phyloP scores from a whole-genome alignment of 1,140 invertebrate genomes.

The Drosophila lowei region DNA sequence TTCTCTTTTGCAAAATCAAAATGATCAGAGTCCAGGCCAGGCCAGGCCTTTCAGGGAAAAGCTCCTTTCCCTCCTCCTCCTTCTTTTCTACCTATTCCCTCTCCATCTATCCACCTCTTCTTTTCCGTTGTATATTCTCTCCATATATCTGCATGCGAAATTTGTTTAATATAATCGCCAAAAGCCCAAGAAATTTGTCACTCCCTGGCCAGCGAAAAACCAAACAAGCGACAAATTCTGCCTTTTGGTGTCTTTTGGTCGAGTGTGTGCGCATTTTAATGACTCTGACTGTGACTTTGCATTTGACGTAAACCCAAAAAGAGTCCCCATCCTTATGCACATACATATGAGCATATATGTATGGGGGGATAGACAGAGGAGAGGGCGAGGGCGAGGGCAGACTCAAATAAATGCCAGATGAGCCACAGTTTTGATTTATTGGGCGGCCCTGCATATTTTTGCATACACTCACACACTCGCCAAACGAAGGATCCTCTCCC shows the following conservation, averaged over 20 bases:
- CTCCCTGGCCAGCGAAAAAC: slow-evolving; percentile 4
- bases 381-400: slow-evolving; percentile 3
- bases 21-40: background rate
- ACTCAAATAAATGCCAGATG: slow-evolving; percentile 48
- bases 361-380: background rate
- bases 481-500: slow-evolving; percentile 1
- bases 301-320: slow-evolving; percentile 11
- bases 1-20: slow-evolving; percentile 28
- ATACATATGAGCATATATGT: slow-evolving; percentile 5
- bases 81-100: too few species aligned
- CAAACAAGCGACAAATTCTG: slow-evolving; percentile 44
- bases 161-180: slow-evolving; percentile 26
- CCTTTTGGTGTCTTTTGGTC: background rate
- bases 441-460: slow-evolving; percentile 45
- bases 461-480: slow-evolving; percentile 13
- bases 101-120: too few species aligned
- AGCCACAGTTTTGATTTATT: slow-evolving; percentile 55
- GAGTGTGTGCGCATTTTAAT: slow-evolving; percentile 38
- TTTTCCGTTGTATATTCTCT: background rate
- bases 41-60: background rate
- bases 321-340: slow-evolving; percentile 5
- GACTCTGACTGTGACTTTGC: slow-evolving; percentile 25
- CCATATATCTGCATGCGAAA: slow-evolving; percentile 9
- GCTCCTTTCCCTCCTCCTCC: slow-evolving; percentile 13
- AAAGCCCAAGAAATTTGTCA: slow-evolving; percentile 36